phyloP scores from a whole-genome alignment of 2,888 invertebrate genomes.

The Osmoderma eremita region DNA sequence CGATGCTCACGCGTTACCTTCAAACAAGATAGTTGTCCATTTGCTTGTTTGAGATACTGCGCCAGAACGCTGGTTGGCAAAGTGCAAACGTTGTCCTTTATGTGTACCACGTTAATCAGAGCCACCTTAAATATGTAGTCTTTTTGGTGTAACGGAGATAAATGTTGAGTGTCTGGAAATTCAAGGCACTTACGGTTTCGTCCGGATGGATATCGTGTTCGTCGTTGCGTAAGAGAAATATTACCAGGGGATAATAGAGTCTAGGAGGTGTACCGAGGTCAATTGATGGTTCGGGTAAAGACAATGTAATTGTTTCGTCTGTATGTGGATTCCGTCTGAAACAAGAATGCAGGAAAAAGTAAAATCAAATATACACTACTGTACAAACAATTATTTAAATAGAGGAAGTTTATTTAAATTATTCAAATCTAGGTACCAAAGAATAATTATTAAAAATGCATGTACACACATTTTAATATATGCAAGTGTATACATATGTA shows the following conservation, averaged over 20 bases:
- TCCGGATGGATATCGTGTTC: constrained; percentile 75
- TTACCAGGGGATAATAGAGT: constrained; percentile 80
- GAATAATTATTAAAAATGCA: too few species aligned
- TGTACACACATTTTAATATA: too few species aligned
- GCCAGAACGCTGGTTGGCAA: constrained; percentile 84
- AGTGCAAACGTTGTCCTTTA: constrained; percentile 82
- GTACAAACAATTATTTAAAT: too few species aligned
- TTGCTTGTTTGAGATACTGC: constrained; percentile 86
- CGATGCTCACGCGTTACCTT: constrained; percentile 69
- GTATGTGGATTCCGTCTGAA: constrained; percentile 74
- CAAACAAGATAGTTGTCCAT: constrained; percentile 82
- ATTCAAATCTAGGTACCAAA: too few species aligned
- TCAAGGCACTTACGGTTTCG: constrained; percentile 71
- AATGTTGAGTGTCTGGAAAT: constrained; percentile 29
- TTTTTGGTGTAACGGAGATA: constrained; percentile 21
- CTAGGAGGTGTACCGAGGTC: constrained; percentile 79
- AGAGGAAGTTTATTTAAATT: too few species aligned
- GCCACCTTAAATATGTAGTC: constrained; percentile 72
- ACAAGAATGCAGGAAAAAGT: constrained; percentile 35
- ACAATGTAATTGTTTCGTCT: constrained; percentile 72
- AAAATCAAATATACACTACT: background rate
- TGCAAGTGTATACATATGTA: too few species aligned
- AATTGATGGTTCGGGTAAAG: constrained; percentile 70
- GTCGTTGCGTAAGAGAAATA: constrained; percentile 76
- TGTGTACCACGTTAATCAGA: constrained; percentile 83